A percentile compares a stretch with the other conserved stretches of the same genome.
Evolutionary conservation across 1,140 invertebrate species (phyloP).

Genomic region (Vollenhovia emeryi): DNA sequence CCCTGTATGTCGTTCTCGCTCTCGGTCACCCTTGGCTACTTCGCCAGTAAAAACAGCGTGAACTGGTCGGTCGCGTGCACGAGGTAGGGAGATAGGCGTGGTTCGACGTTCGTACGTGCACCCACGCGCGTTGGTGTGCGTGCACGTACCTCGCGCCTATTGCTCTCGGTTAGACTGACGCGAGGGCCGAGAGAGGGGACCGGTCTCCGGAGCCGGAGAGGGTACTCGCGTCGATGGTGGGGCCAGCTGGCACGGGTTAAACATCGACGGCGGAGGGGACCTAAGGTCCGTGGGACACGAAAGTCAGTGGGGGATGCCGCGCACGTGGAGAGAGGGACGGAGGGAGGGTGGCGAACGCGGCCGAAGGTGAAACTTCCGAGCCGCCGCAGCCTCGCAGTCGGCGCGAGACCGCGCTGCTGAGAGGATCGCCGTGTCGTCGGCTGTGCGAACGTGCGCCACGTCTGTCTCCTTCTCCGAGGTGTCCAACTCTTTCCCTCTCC

Average conservation of each 20-base stretch:
- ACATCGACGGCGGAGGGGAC: conserved; percentile 44
- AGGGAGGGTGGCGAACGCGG: conserved; percentile 71
- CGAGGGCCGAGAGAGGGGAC: conserved; percentile 61
- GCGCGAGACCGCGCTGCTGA: conserved; percentile 84
- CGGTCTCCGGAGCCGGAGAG: conserved; percentile 38
- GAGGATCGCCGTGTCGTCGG: conserved; percentile 73
- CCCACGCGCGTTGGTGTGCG: conserved; percentile 71
- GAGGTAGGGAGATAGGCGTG: conserved; percentile 79
- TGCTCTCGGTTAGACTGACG: conserved; percentile 64
- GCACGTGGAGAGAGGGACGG: conserved; percentile 68
- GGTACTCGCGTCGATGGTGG: neutral
- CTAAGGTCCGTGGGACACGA: conserved; percentile 69
- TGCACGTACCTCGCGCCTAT: conserved; percentile 79
- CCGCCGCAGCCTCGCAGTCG: conserved; percentile 80
- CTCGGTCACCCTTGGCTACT: conserved; percentile 59
- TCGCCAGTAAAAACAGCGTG: conserved; percentile 73
- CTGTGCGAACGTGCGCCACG: conserved; percentile 62
- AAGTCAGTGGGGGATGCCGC: conserved; percentile 59
- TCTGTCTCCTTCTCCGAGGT: conserved; percentile 45
- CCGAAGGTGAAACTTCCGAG: conserved; percentile 82
- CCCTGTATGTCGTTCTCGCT: conserved; percentile 6
- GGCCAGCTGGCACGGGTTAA: conserved; percentile 58
- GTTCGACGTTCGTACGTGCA: conserved; percentile 67
- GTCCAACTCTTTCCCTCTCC: conserved; percentile 1
- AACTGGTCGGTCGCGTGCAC: conserved; percentile 71